Evolutionary conservation across 2,113 vertebrate species (phyloP).

Genomic region (Fregetta grallaria): DNA sequence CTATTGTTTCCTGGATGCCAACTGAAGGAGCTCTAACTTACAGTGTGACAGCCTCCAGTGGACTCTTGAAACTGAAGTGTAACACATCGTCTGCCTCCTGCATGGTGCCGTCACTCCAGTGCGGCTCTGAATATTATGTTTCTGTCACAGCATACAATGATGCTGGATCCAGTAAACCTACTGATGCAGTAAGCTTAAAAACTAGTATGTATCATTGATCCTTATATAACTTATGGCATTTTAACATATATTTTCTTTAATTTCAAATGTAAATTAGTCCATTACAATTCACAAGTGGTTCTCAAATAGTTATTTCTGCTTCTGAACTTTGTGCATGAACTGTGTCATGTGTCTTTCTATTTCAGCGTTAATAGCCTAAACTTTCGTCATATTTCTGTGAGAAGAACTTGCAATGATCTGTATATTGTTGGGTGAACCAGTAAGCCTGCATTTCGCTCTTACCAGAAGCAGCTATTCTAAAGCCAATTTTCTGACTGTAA

Average conservation of each 20-base stretch:
- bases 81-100: conserved; percentile 69
- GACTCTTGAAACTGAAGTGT: conserved; percentile 71
- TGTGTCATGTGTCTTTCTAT: neutral
- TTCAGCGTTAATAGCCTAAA: neutral
- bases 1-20: conserved; percentile 74
- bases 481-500: neutral
- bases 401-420: neutral
- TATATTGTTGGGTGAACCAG: neutral
- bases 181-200: conserved; percentile 69
- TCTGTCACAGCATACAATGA: conserved; percentile 79
- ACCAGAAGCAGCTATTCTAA: neutral
- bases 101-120: conserved; percentile 74
- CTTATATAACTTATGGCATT: neutral
- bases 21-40: conserved; percentile 80
- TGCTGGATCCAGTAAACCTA: conserved; percentile 82
- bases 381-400: neutral
- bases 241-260: neutral
- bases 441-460: neutral
- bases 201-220: conserved; percentile 76
- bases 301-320: neutral
- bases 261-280: neutral
- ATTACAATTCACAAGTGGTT: neutral
- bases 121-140: conserved; percentile 79
- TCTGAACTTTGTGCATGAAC: neutral
- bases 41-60: conserved; percentile 46